Percentiles rank a stretch among this genome's conserved stretches.
phyloP scores from a whole-genome alignment of 2,888 invertebrate species.

The Digitonthophagus gazella region DNA sequence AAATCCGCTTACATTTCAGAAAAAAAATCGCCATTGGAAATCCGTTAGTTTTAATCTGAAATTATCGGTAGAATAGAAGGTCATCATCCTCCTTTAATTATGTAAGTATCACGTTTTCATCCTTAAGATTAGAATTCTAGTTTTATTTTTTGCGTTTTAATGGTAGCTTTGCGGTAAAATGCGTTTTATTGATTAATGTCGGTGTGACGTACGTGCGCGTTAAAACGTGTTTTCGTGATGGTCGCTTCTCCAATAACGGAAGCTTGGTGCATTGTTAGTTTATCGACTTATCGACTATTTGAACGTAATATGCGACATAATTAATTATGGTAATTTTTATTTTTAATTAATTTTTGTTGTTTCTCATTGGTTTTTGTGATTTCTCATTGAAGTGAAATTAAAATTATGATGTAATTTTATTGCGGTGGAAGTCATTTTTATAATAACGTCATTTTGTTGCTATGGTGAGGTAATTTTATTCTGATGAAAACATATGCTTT shows the following conservation, averaged over 20 bases:
- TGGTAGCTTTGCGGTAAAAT: not conserved
- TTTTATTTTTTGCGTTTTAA: constrained; percentile 4
- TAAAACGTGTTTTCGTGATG: not conserved
- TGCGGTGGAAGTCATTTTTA: too few relatives aligned
- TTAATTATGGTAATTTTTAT: too few relatives aligned
- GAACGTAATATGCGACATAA: too few relatives aligned
- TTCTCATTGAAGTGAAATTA: too few relatives aligned
- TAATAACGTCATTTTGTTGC: too few relatives aligned
- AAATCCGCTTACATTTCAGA: too few relatives aligned
- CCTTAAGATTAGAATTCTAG: not conserved
- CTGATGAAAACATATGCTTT: too few relatives aligned
- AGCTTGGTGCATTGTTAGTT: not conserved
- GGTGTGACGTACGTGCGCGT: not conserved
- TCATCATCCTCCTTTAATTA: constrained; percentile 1
- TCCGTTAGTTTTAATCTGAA: constrained; percentile 6
- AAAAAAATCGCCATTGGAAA: constrained; percentile 10
- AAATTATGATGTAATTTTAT: too few relatives aligned
- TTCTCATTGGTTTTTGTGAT: too few relatives aligned
- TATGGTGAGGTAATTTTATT: too few relatives aligned
- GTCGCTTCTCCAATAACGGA: not conserved
- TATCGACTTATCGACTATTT: too few relatives aligned
- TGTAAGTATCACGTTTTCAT: constrained; percentile 1
- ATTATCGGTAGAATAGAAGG: constrained; percentile 9
- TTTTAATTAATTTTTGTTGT: too few relatives aligned
- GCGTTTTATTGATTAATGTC: constrained; percentile 7